These are phyloP conservation scores for Lasioglossum pauxillum DNA, from an alignment of 2,888 invertebrate species.

Conservation along the genomic window DNA sequence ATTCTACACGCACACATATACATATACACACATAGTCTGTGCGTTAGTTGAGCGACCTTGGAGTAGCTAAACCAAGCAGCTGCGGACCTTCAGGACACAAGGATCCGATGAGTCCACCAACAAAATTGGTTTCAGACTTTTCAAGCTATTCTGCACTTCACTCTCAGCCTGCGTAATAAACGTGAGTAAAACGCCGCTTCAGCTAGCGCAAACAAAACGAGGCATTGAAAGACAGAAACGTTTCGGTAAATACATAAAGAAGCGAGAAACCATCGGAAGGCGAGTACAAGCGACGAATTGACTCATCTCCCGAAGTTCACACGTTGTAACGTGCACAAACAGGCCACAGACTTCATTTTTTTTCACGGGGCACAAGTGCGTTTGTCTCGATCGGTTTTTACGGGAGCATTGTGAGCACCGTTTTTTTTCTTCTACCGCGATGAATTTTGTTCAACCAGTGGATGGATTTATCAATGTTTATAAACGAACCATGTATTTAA, in stretches of 20 bases:
- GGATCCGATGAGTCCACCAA: neutral
- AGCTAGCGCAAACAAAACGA: neutral
- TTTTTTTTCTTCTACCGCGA: neutral
- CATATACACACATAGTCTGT: too few species aligned
- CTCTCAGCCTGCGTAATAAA: neutral
- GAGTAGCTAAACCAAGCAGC: neutral
- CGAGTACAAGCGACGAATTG: slow-evolving; percentile 5
- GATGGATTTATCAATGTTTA: too few species aligned
- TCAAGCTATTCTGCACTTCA: neutral
- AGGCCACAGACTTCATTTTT: neutral
- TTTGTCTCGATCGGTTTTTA: neutral
- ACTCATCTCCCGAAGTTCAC: neutral
- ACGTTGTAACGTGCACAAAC: neutral
- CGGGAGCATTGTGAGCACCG: neutral
- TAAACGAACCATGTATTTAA: too few species aligned
- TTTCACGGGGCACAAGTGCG: neutral
- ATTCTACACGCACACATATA: too few species aligned
- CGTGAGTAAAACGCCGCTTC: slow-evolving; percentile 3
- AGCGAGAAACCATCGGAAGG: neutral
- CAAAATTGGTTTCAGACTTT: neutral
- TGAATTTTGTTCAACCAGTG: neutral
- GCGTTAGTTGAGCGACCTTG: neutral
- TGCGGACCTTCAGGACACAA: neutral
- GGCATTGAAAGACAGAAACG: neutral
- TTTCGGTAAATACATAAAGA: neutral